Percentiles rank a stretch among this genome's conserved stretches.
phyloP scores from a whole-genome alignment of 2,113 vertebrate species.

The Triplophysa dalaica region DNA sequence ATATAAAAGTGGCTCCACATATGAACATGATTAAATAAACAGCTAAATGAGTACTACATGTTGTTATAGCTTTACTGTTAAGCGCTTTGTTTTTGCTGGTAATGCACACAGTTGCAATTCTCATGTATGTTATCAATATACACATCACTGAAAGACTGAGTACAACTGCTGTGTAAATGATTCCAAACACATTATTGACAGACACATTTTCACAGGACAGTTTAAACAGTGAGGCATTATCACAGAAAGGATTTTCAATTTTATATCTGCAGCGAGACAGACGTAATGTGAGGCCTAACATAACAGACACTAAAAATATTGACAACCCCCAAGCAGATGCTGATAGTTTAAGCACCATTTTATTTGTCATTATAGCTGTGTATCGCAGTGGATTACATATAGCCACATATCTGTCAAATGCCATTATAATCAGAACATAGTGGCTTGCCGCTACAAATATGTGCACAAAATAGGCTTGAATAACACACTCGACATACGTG shows the following conservation, averaged over 20 bases:
- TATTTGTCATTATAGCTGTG: conserved; percentile 56
- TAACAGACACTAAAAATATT: background rate
- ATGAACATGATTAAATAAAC: conserved; percentile 53
- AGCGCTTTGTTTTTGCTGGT: conserved; percentile 35
- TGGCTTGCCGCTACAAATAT: conserved; percentile 25
- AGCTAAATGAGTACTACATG: conserved; percentile 60
- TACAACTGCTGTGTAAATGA: conserved; percentile 32
- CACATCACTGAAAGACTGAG: conserved; percentile 46
- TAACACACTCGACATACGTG: conserved; percentile 49
- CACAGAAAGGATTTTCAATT: conserved; percentile 59
- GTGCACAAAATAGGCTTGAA: conserved; percentile 65
- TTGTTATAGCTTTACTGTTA: conserved; percentile 58
- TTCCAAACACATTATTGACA: conserved; percentile 63
- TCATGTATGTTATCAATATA: conserved; percentile 60
- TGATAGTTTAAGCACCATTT: conserved; percentile 57
- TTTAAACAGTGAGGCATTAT: conserved; percentile 63
- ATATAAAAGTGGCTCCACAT: conserved; percentile 10
- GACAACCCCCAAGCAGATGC: conserved; percentile 46
- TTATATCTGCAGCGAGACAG: conserved; percentile 57
- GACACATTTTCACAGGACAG: conserved; percentile 59
- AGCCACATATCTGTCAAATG: conserved; percentile 68
- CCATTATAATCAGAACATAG: conserved; percentile 68
- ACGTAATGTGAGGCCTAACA: conserved; percentile 52
- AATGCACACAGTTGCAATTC: conserved; percentile 51
- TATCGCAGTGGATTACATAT: conserved; percentile 65